Conservation (phyloP, 2,113 vertebrate genomes). For the Oryzias celebensis region DNA sequence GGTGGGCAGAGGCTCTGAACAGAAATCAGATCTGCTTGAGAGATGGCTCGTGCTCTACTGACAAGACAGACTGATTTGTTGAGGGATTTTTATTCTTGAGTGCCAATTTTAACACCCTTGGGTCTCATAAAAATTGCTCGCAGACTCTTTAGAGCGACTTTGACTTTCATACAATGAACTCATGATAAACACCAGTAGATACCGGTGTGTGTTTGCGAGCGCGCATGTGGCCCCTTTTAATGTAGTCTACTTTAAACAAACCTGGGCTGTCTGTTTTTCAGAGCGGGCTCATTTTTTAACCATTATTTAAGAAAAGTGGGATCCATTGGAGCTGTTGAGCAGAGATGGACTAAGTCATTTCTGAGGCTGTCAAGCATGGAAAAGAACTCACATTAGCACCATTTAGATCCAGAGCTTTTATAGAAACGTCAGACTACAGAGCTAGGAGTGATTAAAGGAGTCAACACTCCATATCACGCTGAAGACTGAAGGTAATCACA, state of each 20-base stretch:
- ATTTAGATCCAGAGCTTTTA: constrained; percentile 65
- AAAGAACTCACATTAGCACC: constrained; percentile 64
- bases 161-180: constrained; percentile 19
- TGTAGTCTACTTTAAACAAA: constrained; percentile 69
- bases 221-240: constrained; percentile 36
- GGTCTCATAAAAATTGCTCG: constrained; percentile 33
- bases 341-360: constrained; percentile 69
- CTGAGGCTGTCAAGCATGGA: constrained; percentile 56
- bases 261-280: constrained; percentile 38
- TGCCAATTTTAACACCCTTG: constrained; percentile 33
- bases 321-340: constrained; percentile 31
- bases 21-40: constrained; percentile 60
- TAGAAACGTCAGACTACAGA: constrained; percentile 68
- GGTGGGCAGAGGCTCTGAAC: constrained; percentile 38
- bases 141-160: constrained; percentile 40
- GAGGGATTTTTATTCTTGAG: constrained; percentile 29
- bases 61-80: constrained; percentile 37
- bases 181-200: constrained; percentile 39
- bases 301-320: constrained; percentile 40
- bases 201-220: constrained; percentile 1
- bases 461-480: constrained; percentile 38
- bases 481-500: constrained; percentile 50
- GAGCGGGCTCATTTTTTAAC: constrained; percentile 38
- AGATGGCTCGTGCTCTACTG: constrained; percentile 33
- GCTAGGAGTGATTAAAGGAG: constrained; percentile 71